A percentile compares a stretch with the other conserved stretches of the same genome.
phyloP scores from a whole-genome alignment of 2,888 invertebrate species.

The Drosophila anomelani region DNA sequence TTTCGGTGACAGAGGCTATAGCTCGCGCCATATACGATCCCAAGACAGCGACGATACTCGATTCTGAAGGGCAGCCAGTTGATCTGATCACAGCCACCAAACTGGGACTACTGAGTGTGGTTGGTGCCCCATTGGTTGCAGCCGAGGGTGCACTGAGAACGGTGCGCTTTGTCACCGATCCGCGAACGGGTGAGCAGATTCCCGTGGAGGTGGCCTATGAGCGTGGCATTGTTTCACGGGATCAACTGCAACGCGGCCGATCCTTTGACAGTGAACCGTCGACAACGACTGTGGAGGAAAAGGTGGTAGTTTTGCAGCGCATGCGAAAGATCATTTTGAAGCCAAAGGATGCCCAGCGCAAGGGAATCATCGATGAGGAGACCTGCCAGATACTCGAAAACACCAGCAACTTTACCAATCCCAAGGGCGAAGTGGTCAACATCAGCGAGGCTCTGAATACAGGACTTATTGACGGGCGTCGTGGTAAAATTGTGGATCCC shows the following conservation, averaged over 20 bases:
- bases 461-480: slow-evolving; percentile 89
- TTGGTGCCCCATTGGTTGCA: slow-evolving; percentile 91
- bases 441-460: slow-evolving; percentile 91
- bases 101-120: slow-evolving; percentile 90
- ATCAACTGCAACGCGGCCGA: slow-evolving; percentile 78
- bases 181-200: slow-evolving; percentile 91
- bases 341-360: slow-evolving; percentile 91
- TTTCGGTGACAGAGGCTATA: slow-evolving; percentile 91
- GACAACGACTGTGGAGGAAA: slow-evolving; percentile 87
- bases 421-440: slow-evolving; percentile 87
- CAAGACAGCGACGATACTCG: slow-evolving; percentile 88
- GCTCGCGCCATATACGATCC: slow-evolving; percentile 90
- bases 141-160: slow-evolving; percentile 89
- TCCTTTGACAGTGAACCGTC: slow-evolving; percentile 85
- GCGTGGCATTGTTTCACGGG: slow-evolving; percentile 88
- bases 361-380: slow-evolving; percentile 91
- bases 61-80: slow-evolving; percentile 88
- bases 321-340: slow-evolving; percentile 91
- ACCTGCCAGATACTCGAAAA: slow-evolving; percentile 90
- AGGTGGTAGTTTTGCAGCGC: slow-evolving; percentile 90
- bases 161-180: slow-evolving; percentile 90
- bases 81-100: slow-evolving; percentile 91
- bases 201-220: slow-evolving; percentile 93
- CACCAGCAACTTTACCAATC: slow-evolving; percentile 86
- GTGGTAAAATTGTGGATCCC: slow-evolving; percentile 93